Evolutionary conservation across 1,140 invertebrate genomes (phyloP).

Genomic region (Scaptomyza graminum): DNA sequence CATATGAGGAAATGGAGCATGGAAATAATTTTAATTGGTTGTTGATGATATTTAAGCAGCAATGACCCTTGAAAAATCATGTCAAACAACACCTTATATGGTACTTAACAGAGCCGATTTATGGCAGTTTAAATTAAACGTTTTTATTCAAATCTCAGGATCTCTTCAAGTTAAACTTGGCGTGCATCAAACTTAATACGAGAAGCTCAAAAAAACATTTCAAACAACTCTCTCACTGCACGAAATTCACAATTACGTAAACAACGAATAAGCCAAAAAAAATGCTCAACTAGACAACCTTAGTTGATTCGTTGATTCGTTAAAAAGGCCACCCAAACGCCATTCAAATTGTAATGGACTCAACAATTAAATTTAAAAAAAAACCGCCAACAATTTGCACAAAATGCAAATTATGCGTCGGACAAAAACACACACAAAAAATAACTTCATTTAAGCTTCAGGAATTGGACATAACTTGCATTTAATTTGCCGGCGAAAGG

Average conservation of each 20-base stretch:
- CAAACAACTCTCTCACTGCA: slow-evolving; percentile 11
- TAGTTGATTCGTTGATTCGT: not conserved
- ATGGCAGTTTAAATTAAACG: not conserved
- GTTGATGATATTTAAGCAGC: slow-evolving; percentile 41
- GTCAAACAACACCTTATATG: slow-evolving; percentile 13
- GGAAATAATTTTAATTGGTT: slow-evolving; percentile 34
- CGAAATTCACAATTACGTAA: not conserved
- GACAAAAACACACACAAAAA: slow-evolving; percentile 18
- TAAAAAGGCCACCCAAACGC: not conserved
- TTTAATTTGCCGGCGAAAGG: slow-evolving; percentile 63
- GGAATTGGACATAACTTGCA: slow-evolving; percentile 63
- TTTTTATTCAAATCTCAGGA: slow-evolving; percentile 6
- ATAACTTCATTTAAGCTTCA: not conserved
- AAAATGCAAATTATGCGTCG: slow-evolving; percentile 56
- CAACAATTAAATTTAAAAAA: slow-evolving; percentile 64
- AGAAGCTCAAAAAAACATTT: not conserved
- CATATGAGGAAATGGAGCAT: slow-evolving; percentile 39
- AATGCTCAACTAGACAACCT: too few species aligned
- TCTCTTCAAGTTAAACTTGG: not conserved
- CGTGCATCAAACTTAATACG: too few species aligned
- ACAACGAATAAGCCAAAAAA: too few species aligned
- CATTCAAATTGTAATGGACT: slow-evolving; percentile 28
- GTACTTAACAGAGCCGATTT: not conserved
- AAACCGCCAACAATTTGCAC: slow-evolving; percentile 53
- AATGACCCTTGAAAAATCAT: slow-evolving; percentile 26